Conservation (phyloP, 30 jellyfish, hydroid and myxozoan genomes). For the Rhopilema esculentum region DNA sequence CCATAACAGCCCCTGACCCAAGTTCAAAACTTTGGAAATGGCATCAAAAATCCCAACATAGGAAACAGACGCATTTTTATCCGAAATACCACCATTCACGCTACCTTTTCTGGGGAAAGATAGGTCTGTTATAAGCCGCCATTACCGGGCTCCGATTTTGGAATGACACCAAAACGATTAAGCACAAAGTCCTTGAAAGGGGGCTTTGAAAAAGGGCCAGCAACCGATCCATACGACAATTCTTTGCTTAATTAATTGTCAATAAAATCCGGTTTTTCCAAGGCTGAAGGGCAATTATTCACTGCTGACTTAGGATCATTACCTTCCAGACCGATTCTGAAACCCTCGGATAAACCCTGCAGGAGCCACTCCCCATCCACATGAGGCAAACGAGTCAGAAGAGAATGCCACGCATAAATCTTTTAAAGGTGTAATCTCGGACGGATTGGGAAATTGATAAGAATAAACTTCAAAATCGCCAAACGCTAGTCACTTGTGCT, state of each 20-base stretch:
- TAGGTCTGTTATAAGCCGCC: constrained; percentile 76
- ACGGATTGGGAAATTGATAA: too few relatives aligned
- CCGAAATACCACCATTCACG: constrained; percentile 55
- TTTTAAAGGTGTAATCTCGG: too few relatives aligned
- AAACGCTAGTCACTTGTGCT: too few relatives aligned
- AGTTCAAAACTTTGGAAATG: constrained; percentile 8
- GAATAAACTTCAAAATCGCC: too few relatives aligned
- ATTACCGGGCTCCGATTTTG: constrained; percentile 74
- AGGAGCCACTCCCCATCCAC: constrained; percentile 21
- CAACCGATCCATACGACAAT: constrained; percentile 59
- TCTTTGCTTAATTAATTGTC: constrained; percentile 46
- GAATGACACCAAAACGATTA: constrained; percentile 83
- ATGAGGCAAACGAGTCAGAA: background rate
- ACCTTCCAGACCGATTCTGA: background rate
- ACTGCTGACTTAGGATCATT: constrained; percentile 18
- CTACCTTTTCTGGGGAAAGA: constrained; percentile 49
- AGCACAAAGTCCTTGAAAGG: constrained; percentile 46
- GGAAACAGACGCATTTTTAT: constrained; percentile 48
- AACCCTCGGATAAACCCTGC: constrained; percentile 8
- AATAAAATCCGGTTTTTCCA: constrained; percentile 41
- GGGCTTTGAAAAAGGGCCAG: constrained; percentile 69
- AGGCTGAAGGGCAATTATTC: constrained; percentile 59
- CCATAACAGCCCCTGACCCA: constrained; percentile 69
- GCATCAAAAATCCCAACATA: constrained; percentile 75
- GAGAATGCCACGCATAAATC: background rate